These are phyloP conservation scores for Gymnocephalus cernua DNA, from an alignment of 2,113 vertebrate species.

Conservation along the genomic window DNA sequence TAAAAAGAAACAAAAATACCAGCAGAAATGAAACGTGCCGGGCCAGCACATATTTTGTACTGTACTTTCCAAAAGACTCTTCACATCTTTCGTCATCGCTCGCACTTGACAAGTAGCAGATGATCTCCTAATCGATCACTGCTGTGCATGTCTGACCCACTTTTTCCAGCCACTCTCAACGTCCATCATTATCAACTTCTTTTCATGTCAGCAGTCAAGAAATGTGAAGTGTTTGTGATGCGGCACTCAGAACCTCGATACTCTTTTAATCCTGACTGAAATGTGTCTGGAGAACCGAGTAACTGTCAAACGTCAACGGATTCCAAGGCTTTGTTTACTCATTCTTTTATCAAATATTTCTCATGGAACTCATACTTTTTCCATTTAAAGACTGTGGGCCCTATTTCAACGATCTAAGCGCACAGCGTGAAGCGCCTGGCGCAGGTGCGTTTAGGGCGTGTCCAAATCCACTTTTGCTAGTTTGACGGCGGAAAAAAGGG, in stretches of 20 bases:
- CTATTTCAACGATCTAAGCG: too few species aligned
- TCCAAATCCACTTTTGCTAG: too few species aligned
- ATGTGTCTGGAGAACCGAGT: background rate
- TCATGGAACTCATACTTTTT: background rate
- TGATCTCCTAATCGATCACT: constrained; percentile 32
- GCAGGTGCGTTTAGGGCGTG: too few species aligned
- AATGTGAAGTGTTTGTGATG: background rate
- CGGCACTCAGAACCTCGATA: background rate
- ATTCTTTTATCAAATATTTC: constrained; percentile 7
- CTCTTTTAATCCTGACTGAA: background rate
- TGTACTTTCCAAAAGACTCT: constrained; percentile 3
- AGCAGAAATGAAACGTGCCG: background rate
- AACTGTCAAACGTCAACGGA: background rate
- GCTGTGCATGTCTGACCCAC: constrained; percentile 47
- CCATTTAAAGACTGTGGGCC: background rate
- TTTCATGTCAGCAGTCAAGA: constrained; percentile 1
- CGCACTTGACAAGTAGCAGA: constrained; percentile 32
- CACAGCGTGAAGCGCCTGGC: too few species aligned
- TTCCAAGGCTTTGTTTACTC: background rate
- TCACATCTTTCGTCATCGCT: constrained; percentile 11
- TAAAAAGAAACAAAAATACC: background rate
- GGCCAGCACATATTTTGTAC: constrained; percentile 15
- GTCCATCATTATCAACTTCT: background rate
- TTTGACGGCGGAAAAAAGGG: too few species aligned
- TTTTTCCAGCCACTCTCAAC: constrained; percentile 24